Evolutionary conservation across 2,113 vertebrate species (phyloP), one percentile per base, ranked within the genome.

Genomic region (Okapia johnstoni): DNA sequence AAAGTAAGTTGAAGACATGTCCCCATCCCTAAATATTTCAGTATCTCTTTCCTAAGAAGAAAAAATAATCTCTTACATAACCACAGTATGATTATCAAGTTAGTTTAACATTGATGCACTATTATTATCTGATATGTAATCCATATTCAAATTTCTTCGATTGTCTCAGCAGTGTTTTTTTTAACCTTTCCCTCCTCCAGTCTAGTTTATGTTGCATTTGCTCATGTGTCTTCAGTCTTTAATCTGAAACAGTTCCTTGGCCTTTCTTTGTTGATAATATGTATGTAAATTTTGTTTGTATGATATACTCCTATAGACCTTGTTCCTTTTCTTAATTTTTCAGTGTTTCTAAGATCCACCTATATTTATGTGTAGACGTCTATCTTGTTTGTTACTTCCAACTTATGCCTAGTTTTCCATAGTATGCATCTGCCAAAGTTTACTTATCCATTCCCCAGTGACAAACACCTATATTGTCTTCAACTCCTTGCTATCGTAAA

Each of bases 371-470:
- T 93, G 36, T 80, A 86, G 43, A 90, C 11, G 12, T 90, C 28
- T 81, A 11, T 95, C 70, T 93, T 85, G 36, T 86, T 90, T 96
- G n/a, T 76, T 94, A 14, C n/a, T 92, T 97, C 88, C 76, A 80
- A 23, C 52, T 92, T 88, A 55, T 91, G 55, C 57, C 60, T 58
- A 33, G 50, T 79, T 46, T 92, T 94, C 61, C 28, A 19, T 46
- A 60, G 57, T 60, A 85, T 23, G 15, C 30, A 43, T 80, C 66
- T 92, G 58, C 58, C 66, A 88, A 80, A 86, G 50, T 93, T 97
- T 76, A 58, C 57, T 91, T 94, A 28, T 57, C 30, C 50, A 58
- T 91, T 91, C 46, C 50, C 63, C 30, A 77, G 28, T 33, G 61
- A 46, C 43, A 85, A 57, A 88, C 50, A 92, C 90, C 23, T 66